Conservation (phyloP, 2,797 vertebrate genomes). For the Lophotriccus pileatus region DNA sequence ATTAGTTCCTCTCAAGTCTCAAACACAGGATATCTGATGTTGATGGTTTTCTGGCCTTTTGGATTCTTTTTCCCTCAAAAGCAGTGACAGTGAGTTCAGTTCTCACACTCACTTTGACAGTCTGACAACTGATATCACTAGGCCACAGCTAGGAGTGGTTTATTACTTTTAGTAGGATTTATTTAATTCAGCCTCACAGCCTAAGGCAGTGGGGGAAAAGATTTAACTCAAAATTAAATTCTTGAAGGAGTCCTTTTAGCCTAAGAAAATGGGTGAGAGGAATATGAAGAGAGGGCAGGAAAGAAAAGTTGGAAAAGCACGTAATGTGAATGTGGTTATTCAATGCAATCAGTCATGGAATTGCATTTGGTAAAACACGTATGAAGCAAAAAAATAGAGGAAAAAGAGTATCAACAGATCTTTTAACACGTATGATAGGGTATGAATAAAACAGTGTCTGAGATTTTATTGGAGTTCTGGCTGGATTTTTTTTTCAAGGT, state of each 20-base stretch:
- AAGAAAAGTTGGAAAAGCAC: neutral
- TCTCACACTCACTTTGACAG: slow-evolving; percentile 66
- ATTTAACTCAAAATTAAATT: slow-evolving; percentile 75
- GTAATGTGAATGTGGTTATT: slow-evolving; percentile 35
- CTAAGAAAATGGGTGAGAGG: slow-evolving; percentile 48
- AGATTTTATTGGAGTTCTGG: neutral
- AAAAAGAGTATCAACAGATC: neutral
- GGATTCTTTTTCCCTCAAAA: slow-evolving; percentile 5
- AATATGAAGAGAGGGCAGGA: slow-evolving; percentile 21
- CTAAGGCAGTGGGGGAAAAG: slow-evolving; percentile 55
- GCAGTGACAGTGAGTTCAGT: slow-evolving; percentile 41
- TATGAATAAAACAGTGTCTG: neutral
- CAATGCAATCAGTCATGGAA: slow-evolving; percentile 35
- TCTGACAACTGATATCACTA: slow-evolving; percentile 66
- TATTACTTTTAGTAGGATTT: slow-evolving; percentile 74
- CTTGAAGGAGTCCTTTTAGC: slow-evolving; percentile 67
- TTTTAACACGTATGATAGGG: neutral
- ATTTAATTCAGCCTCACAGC: slow-evolving; percentile 70
- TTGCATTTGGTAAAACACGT: slow-evolving; percentile 29
- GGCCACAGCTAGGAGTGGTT: slow-evolving; percentile 58
- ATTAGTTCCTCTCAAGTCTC: neutral
- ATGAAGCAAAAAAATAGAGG: slow-evolving; percentile 27
- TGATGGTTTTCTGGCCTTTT: slow-evolving; percentile 10
- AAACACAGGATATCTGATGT: neutral
- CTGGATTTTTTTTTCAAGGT: neutral